phyloP scores from a whole-genome alignment of 64 coral and sea anemone genomes.

The Actinia tenebrosa region DNA sequence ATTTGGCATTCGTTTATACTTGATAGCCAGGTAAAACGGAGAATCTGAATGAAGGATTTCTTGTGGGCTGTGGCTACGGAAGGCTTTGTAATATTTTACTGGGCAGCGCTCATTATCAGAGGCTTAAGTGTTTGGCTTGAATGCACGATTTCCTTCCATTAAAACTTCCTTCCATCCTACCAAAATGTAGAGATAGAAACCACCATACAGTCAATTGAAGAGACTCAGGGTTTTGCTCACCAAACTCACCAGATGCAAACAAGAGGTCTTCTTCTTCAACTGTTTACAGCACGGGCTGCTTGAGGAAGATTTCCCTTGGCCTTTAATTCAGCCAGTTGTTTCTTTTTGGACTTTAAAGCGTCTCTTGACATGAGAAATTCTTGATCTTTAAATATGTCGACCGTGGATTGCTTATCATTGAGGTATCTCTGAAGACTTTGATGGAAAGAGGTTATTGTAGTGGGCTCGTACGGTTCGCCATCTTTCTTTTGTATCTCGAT shows the following conservation, averaged over 20 bases:
- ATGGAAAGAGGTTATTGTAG: constrained; percentile 20
- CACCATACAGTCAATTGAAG: too few relatives aligned
- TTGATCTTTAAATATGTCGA: constrained; percentile 47
- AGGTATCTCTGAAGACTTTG: neutral
- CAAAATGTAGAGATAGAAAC: too few relatives aligned
- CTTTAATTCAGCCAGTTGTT: constrained; percentile 14
- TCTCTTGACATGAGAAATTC: constrained; percentile 18
- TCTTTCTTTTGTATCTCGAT: constrained; percentile 56
- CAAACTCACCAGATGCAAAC: constrained; percentile 33
- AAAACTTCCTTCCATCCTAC: too few relatives aligned
- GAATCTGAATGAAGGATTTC: constrained; percentile 2
- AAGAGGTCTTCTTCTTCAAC: constrained; percentile 47
- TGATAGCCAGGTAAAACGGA: constrained; percentile 33
- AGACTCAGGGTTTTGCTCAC: constrained; percentile 28
- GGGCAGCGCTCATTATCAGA: too few relatives aligned
- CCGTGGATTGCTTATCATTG: constrained; percentile 13
- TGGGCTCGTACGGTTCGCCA: constrained; percentile 43
- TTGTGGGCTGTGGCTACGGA: constrained; percentile 15
- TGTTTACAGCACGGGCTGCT: constrained; percentile 26
- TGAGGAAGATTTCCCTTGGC: constrained; percentile 52
- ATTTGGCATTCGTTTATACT: constrained; percentile 9
- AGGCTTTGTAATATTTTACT: neutral
- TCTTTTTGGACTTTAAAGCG: neutral
- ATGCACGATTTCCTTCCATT: too few relatives aligned
- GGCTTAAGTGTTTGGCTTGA: too few relatives aligned